phyloP scores from a whole-genome alignment of 2,888 invertebrate genomes.

The Andrena trimmerana region DNA sequence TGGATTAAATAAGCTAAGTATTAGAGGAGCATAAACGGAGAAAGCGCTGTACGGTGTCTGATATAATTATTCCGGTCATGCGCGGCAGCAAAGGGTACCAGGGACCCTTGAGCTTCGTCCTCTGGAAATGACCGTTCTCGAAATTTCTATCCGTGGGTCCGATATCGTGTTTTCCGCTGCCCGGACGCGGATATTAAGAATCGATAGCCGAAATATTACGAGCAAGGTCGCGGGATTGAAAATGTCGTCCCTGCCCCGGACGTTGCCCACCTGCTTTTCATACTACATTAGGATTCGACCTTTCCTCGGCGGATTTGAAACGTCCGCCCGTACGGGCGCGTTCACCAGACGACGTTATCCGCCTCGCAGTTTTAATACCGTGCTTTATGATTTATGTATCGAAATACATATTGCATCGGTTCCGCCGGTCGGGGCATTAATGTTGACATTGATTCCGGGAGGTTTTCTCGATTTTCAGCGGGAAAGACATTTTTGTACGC shows the following conservation, averaged over 20 bases:
- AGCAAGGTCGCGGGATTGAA: constrained; percentile 61
- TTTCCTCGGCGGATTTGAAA: constrained; percentile 53
- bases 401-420: constrained; percentile 69
- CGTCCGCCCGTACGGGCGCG: constrained; percentile 40
- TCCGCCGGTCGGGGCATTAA: constrained; percentile 51
- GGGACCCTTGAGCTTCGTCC: neutral
- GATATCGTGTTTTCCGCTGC: constrained; percentile 29
- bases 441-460: constrained; percentile 53
- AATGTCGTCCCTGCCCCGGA: constrained; percentile 32
- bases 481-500: constrained; percentile 32
- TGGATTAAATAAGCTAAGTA: too few species aligned
- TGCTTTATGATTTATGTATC: constrained; percentile 73
- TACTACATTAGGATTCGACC: constrained; percentile 62
- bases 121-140: constrained; percentile 7
- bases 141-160: constrained; percentile 2
- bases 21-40: too few species aligned
- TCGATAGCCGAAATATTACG: constrained; percentile 53
- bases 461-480: constrained; percentile 33
- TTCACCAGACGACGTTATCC: constrained; percentile 33
- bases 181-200: constrained; percentile 47
- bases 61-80: constrained; percentile 1
- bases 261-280: constrained; percentile 44
- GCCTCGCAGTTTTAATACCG: constrained; percentile 67
- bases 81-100: neutral
- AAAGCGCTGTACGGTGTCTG: too few species aligned